phyloP scores from a whole-genome alignment of 2,113 vertebrate species.

The Coreoperca whiteheadi region DNA sequence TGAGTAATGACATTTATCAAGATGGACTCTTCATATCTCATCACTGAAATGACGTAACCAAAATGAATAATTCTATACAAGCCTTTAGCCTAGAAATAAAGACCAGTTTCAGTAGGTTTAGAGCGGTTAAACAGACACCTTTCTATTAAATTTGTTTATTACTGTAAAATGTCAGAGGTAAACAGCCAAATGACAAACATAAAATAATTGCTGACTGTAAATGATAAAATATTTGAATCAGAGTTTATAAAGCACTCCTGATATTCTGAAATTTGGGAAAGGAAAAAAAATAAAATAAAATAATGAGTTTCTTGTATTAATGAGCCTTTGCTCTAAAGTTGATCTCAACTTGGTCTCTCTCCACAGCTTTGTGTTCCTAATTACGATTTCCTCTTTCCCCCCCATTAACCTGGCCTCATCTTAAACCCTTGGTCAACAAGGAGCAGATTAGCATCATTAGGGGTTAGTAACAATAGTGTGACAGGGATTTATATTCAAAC shows the following conservation, averaged over 20 bases:
- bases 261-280: background rate
- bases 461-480: slow-evolving; percentile 52
- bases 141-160: background rate
- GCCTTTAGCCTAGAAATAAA: too few species aligned
- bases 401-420: slow-evolving; percentile 34
- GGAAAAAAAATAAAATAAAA: background rate
- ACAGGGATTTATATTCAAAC: slow-evolving; percentile 50
- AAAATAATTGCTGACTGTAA: background rate
- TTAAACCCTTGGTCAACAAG: slow-evolving; percentile 59
- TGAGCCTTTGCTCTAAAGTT: background rate
- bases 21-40: slow-evolving; percentile 25
- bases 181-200: background rate
- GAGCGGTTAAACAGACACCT: background rate
- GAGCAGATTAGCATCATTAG: slow-evolving; percentile 58
- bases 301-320: background rate
- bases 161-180: background rate
- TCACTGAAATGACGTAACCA: background rate
- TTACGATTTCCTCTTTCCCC: slow-evolving; percentile 29
- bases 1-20: slow-evolving; percentile 27
- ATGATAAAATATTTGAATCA: background rate
- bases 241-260: background rate
- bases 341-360: background rate
- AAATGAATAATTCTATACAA: slow-evolving; percentile 18
- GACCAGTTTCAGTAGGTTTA: background rate
- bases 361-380: slow-evolving; percentile 29